Percentiles rank a stretch among this genome's conserved stretches.
phyloP scores from a whole-genome alignment of 2,888 invertebrate genomes.

The Noctua pronuba region DNA sequence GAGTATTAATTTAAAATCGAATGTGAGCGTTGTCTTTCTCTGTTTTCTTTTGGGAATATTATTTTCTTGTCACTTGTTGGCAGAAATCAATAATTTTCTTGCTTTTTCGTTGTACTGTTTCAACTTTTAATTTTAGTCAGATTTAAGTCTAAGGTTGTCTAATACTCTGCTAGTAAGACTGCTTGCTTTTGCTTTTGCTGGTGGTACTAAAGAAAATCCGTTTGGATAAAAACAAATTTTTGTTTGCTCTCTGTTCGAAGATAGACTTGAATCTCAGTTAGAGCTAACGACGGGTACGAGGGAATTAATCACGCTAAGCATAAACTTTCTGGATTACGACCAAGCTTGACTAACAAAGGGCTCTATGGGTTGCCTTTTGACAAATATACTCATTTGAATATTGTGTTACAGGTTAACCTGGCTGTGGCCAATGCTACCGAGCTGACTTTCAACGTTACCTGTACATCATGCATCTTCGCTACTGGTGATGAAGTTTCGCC shows the following conservation, averaged over 20 bases:
- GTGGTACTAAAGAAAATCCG: too few relatives aligned
- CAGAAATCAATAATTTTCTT: not conserved
- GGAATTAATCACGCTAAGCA: not conserved
- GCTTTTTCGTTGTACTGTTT: not conserved
- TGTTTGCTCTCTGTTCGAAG: not conserved
- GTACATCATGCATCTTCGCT: constrained; percentile 77
- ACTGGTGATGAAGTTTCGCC: constrained; percentile 74
- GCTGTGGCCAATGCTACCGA: constrained; percentile 69
- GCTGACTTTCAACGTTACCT: constrained; percentile 83
- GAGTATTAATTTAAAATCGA: constrained; percentile 61
- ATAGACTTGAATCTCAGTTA: not conserved
- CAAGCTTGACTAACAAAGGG: constrained; percentile 1
- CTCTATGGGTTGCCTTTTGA: not conserved
- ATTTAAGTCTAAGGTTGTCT: not conserved
- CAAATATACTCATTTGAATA: not conserved
- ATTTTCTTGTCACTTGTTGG: not conserved
- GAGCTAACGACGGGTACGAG: not conserved
- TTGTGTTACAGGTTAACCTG: constrained; percentile 72
- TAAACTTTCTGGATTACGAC: not conserved
- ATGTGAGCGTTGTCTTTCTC: not conserved
- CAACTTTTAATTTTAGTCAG: not conserved
- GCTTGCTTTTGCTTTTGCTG: not conserved
- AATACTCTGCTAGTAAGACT: not conserved
- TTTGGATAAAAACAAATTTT: not conserved
- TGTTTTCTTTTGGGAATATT: not conserved